These are phyloP conservation scores for Lasiurus borealis DNA, from an alignment of 2,113 vertebrate genomes.

Conservation along the genomic window DNA sequence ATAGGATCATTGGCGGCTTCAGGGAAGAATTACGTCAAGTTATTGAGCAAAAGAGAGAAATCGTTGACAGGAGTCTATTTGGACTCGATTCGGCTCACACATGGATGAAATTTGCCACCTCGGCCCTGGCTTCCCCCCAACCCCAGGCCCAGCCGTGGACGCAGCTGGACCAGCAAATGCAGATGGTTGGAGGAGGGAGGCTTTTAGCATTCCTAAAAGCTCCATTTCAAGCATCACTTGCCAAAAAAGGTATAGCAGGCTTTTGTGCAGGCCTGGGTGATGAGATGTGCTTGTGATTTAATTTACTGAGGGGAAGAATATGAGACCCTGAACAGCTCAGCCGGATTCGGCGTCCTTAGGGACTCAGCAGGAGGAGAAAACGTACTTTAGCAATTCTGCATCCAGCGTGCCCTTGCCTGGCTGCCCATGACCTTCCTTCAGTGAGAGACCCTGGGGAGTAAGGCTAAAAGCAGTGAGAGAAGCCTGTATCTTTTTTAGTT, in stretches of 20 bases:
- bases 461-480: conserved; percentile 75
- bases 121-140: background rate
- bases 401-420: conserved; percentile 47
- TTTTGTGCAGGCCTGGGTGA: conserved; percentile 49
- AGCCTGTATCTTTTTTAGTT: conserved; percentile 66
- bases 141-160: background rate
- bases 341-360: conserved; percentile 21
- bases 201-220: conserved; percentile 49
- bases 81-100: background rate
- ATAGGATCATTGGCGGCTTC: background rate
- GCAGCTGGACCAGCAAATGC: conserved; percentile 1
- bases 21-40: background rate
- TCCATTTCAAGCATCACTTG: conserved; percentile 59
- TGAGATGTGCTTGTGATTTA: conserved; percentile 39
- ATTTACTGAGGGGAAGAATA: conserved; percentile 71
- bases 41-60: conserved; percentile 15
- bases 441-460: conserved; percentile 56
- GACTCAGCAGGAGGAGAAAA: conserved; percentile 75
- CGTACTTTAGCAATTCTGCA: conserved; percentile 73
- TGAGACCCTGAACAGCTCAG: conserved; percentile 72
- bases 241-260: conserved; percentile 59
- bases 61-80: background rate
- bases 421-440: conserved; percentile 68
- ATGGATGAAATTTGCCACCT: background rate
- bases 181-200: conserved; percentile 34